Conservation (phyloP, 2,888 invertebrate genomes). For the Lamellibrachia satsuma region DNA sequence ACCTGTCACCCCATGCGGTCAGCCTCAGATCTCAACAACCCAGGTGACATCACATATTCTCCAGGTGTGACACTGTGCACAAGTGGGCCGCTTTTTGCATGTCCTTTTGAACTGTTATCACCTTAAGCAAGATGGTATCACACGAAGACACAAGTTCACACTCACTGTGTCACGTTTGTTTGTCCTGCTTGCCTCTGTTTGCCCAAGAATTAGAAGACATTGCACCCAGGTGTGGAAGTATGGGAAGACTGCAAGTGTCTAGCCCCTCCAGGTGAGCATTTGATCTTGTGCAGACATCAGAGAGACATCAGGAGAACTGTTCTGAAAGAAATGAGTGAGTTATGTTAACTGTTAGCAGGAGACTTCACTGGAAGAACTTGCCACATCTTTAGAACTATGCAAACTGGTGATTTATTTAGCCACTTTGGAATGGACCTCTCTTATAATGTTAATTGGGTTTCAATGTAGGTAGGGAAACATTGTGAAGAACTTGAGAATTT, state of each 20-base stretch:
- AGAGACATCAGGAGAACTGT: neutral
- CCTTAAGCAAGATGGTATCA: neutral
- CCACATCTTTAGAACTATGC: neutral
- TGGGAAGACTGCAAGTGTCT: neutral
- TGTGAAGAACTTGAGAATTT: neutral
- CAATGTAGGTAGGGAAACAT: neutral
- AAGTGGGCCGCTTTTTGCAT: neutral
- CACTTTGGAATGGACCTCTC: neutral
- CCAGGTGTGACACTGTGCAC: neutral
- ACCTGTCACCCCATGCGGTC: neutral
- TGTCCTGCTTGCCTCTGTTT: neutral
- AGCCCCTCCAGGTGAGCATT: neutral
- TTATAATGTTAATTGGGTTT: neutral
- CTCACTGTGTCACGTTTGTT: neutral
- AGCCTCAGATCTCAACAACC: neutral
- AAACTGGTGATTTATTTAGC: neutral
- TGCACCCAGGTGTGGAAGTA: neutral
- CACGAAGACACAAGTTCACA: neutral
- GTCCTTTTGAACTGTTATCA: conserved; percentile 5
- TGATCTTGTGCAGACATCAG: neutral
- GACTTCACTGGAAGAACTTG: neutral
- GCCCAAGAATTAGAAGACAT: neutral
- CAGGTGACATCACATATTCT: neutral
- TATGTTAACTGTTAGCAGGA: neutral
- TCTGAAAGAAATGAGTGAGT: neutral